Base-by-base conservation (phyloP, 2,113 vertebrate species). In the Semnopithecus entellus region DNA sequence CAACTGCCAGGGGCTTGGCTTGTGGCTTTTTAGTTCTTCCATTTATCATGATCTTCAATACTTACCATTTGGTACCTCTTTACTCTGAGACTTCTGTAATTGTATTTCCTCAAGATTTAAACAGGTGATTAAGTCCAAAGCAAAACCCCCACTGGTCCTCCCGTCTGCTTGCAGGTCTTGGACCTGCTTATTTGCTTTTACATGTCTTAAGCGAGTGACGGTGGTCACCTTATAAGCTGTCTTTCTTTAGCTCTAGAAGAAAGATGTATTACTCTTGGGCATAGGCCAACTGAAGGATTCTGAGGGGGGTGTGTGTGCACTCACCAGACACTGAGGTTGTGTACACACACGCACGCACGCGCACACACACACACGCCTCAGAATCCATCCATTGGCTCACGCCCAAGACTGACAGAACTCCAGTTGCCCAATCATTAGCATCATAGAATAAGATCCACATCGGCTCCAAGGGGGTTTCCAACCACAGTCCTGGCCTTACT, bases 241-340 rank as follows among this genome's bases (percentile, higher is more conserved):
- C 84, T 93, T 96, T 81, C 48, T 92, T 85, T 70, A 52, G 14
- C 35, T 84, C 40, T 92, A 40, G 73, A 80, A 38, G 35, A 86
- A 75, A 75, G 83, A 30, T 30, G 50, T 93, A 55, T 91, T 96
- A 52, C 25, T 76, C 61, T 66, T 82, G 76, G 72, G 73, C 83
- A 5, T 91, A 66, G 84, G 55, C 80, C 57, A 94, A 84, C 40
- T 78, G 84, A 68, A 83, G 27, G 55, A 13, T 72, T 85, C 6
- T 68, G 40, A 12, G 23, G 11, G 48, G 18, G 13, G 1, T 14
- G 43, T 81, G 23, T 32, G 3, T 11, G 1, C 27, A 6, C 23
- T n/a, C 1, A 35, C 45, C 35, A 88, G 40, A 55, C 25, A 14
- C 10, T 25, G 68, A 12, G 61, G 61, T 64, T 64, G 27, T 64